A percentile compares a stretch with the other conserved stretches of the same genome.
Conservation (phyloP, 2,113 vertebrate genomes). For the Pseudorhombus dupliciocellatus region DNA sequence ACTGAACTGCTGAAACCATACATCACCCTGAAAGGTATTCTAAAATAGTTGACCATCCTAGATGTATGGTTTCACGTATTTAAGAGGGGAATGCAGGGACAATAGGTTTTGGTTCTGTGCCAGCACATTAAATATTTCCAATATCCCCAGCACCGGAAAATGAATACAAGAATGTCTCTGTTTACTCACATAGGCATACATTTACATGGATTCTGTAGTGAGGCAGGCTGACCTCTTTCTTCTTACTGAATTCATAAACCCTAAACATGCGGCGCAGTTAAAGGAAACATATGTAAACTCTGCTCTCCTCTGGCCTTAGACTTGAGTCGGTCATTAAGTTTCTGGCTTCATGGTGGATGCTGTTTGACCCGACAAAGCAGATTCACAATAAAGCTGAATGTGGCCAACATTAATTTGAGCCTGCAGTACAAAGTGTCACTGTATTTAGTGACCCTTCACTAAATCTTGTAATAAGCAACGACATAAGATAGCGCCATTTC, state of each 20-base stretch:
- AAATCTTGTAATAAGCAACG: neutral
- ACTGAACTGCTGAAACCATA: conserved; percentile 15
- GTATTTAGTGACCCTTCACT: neutral
- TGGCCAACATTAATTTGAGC: neutral
- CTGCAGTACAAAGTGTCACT: neutral
- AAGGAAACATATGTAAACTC: neutral
- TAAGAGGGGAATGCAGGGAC: conserved; percentile 10
- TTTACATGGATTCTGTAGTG: conserved; percentile 5
- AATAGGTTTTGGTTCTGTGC: conserved; percentile 19
- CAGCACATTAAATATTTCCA: conserved; percentile 7
- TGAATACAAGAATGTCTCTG: neutral
- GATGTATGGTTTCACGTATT: conserved; percentile 3
- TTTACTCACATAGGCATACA: conserved; percentile 1
- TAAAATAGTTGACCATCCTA: conserved; percentile 20
- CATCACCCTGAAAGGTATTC: conserved; percentile 4
- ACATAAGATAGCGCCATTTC: too few relatives aligned
- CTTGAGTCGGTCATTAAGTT: neutral
- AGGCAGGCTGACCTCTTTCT: conserved; percentile 7
- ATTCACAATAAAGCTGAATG: neutral
- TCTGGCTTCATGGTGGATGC: neutral
- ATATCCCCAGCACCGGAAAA: neutral
- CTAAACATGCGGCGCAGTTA: neutral
- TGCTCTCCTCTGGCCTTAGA: neutral
- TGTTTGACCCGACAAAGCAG: neutral
- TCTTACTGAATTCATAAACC: neutral